Evolutionary conservation across 2,113 vertebrate species (phyloP).

Genomic region (Pyrgilauda ruficollis): DNA sequence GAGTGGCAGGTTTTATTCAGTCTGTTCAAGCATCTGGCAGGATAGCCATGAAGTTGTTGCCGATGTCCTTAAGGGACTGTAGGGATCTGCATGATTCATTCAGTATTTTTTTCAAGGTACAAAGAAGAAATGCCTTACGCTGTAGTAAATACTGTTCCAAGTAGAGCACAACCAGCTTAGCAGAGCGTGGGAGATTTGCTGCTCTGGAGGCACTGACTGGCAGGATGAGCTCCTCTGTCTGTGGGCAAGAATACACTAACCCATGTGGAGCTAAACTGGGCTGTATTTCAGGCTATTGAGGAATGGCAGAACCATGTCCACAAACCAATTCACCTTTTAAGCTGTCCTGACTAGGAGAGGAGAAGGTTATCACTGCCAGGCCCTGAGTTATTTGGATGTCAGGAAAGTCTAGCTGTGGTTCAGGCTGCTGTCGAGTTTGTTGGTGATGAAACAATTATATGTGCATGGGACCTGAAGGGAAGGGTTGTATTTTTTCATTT

Average conservation of each 20-base stretch:
- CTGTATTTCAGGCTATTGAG: background rate
- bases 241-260: background rate
- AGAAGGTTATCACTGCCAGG: background rate
- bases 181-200: background rate
- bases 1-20: slow-evolving; percentile 47
- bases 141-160: slow-evolving; percentile 18
- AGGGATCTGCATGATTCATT: slow-evolving; percentile 45
- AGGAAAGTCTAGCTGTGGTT: background rate
- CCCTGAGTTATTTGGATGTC: background rate
- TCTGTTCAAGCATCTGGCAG: slow-evolving; percentile 46
- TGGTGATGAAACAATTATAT: background rate
- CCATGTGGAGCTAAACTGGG: background rate
- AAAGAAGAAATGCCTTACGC: background rate
- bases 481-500: background rate
- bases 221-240: background rate
- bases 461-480: background rate
- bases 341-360: background rate
- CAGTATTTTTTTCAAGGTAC: slow-evolving; percentile 28
- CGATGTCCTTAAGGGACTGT: slow-evolving; percentile 43
- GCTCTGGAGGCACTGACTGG: background rate
- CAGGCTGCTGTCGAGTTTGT: background rate
- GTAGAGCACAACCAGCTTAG: background rate
- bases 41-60: slow-evolving; percentile 30
- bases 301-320: background rate
- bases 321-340: background rate